Evolutionary conservation across 1,140 invertebrate genomes (phyloP).

Genomic region (Cherax quadricarinatus): DNA sequence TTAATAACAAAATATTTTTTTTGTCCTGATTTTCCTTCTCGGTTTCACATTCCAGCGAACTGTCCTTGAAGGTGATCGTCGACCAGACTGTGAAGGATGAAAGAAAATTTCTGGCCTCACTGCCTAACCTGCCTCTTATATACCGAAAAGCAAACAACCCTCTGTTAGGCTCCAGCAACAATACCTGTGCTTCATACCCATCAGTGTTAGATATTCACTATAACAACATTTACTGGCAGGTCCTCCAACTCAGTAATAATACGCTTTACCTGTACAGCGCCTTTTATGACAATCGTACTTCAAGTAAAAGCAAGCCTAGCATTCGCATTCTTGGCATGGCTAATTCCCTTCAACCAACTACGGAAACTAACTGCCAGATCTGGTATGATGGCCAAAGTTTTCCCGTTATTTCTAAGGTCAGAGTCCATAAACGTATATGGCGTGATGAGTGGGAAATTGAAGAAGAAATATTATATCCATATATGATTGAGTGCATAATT

Average conservation of each 20-base stretch:
- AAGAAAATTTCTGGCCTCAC: not conserved
- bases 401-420: conserved; percentile 85
- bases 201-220: conserved; percentile 87
- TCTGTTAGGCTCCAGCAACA: too few relatives aligned
- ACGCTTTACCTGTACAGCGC: conserved; percentile 93
- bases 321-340: conserved; percentile 94
- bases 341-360: conserved; percentile 89
- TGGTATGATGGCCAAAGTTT: conserved; percentile 92
- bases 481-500: conserved; percentile 91
- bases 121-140: conserved; percentile 15
- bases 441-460: conserved; percentile 96
- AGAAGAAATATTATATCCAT: conserved; percentile 93
- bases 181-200: conserved; percentile 77
- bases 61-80: not conserved
- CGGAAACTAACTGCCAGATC: conserved; percentile 90
- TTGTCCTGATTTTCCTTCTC: not conserved
- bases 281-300: conserved; percentile 88
- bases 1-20: too few relatives aligned
- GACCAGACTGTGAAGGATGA: not conserved
- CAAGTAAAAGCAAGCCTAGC: conserved; percentile 87
- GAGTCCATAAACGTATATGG: conserved; percentile 96
- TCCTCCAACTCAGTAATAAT: conserved; percentile 86
- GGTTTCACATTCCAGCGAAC: not conserved
- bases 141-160: not conserved
- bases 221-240: conserved; percentile 89